Evolutionary conservation across 2,888 invertebrate species (phyloP).

Genomic region (Caenorhabditis wallacei): DNA sequence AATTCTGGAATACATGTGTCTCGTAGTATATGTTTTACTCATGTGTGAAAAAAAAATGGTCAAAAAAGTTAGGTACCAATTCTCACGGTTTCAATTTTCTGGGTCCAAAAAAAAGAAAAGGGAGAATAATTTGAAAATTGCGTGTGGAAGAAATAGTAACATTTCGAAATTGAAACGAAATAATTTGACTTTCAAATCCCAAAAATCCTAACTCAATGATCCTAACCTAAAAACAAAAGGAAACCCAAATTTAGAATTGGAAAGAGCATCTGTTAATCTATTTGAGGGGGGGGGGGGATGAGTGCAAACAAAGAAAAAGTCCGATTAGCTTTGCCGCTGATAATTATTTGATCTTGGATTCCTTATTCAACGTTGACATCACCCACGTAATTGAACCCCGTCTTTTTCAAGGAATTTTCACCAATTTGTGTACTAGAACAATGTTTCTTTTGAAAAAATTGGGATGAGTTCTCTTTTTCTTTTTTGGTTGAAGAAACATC

Average conservation of each 20-base stretch:
- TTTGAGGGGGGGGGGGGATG: conserved; percentile 1
- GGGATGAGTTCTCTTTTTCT: too few species aligned
- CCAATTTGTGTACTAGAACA: not conserved
- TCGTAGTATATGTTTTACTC: too few species aligned
- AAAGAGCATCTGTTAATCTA: conserved; percentile 32
- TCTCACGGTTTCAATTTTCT: conserved; percentile 23
- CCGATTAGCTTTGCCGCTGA: conserved; percentile 16
- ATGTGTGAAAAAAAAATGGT: not conserved
- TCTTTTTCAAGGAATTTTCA: not conserved
- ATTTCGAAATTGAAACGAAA: not conserved
- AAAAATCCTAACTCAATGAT: not conserved
- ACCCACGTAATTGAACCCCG: conserved; percentile 34
- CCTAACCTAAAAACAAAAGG: conserved; percentile 9
- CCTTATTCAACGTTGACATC: conserved; percentile 28
- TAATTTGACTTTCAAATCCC: not conserved
- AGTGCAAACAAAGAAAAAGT: conserved; percentile 36
- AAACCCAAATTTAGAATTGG: conserved; percentile 19
- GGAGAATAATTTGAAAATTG: not conserved
- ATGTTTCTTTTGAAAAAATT: too few species aligned
- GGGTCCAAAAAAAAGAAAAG: conserved; percentile 4
- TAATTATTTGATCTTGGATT: conserved; percentile 62
- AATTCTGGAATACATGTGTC: too few species aligned
- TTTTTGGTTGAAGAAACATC: too few species aligned
- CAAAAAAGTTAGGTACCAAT: conserved; percentile 32
- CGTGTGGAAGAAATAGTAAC: not conserved